These are phyloP conservation scores for Brevimyrus niger DNA, from an alignment of 2,113 vertebrate genomes.

Conservation along the genomic window DNA sequence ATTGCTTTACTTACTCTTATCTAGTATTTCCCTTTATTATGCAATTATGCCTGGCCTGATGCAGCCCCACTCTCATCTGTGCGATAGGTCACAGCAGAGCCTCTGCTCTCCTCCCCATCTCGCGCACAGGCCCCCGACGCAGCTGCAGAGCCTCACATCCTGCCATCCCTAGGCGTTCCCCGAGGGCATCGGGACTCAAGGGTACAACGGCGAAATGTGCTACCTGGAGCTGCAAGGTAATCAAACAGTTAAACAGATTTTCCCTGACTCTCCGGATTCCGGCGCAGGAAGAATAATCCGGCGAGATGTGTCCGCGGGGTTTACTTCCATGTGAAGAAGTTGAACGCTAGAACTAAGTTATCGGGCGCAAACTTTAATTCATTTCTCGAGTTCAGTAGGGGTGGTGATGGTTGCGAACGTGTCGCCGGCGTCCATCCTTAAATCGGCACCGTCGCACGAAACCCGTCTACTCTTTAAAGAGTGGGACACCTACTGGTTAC, in stretches of 20 bases:
- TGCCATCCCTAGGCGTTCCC: neutral
- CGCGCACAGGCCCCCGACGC: neutral
- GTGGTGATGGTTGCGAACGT: neutral
- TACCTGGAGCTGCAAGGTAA: neutral
- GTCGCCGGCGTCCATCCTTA: neutral
- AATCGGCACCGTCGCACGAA: neutral
- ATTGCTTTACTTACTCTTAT: neutral
- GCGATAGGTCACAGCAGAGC: too few relatives aligned
- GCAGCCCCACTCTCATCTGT: neutral
- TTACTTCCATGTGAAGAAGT: neutral
- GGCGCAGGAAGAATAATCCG: neutral
- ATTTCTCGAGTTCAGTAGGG: neutral
- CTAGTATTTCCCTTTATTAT: slow-evolving; percentile 8
- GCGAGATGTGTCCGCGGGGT: neutral
- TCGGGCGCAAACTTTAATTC: neutral
- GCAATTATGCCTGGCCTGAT: neutral
- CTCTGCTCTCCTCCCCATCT: neutral
- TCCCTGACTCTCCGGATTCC: slow-evolving; percentile 4
- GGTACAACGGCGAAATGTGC: neutral
- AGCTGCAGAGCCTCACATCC: neutral
- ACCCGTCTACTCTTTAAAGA: neutral
- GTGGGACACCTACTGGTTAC: neutral
- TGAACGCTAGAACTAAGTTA: neutral
- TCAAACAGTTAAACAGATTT: neutral
- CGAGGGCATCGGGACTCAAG: neutral